These are phyloP conservation scores for Melolontha melolontha DNA, from an alignment of 2,888 invertebrate species.

Conservation along the genomic window DNA sequence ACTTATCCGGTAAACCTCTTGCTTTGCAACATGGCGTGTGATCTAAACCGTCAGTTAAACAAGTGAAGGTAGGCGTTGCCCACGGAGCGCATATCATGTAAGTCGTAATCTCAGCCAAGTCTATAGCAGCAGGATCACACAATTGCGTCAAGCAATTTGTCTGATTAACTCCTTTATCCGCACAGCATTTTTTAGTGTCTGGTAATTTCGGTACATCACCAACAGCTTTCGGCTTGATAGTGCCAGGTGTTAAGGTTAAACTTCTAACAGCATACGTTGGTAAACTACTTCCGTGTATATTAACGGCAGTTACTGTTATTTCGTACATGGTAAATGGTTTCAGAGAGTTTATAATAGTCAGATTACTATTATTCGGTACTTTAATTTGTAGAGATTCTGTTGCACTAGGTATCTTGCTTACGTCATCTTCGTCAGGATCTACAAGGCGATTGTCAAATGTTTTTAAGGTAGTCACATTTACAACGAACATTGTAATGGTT, in stretches of 20 bases:
- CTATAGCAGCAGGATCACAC: conserved; percentile 77
- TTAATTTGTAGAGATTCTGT: conserved; percentile 66
- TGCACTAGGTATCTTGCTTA: conserved; percentile 44
- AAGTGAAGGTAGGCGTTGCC: conserved; percentile 84
- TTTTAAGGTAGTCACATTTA: conserved; percentile 79
- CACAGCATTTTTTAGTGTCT: conserved; percentile 79
- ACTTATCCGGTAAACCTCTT: conserved; percentile 79
- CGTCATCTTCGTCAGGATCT: conserved; percentile 66
- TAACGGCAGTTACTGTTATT: conserved; percentile 78
- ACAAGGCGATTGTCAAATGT: conserved; percentile 75
- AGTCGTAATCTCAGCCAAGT: conserved; percentile 75
- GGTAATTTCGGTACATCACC: conserved; percentile 78
- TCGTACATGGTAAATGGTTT: conserved; percentile 88
- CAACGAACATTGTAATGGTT: conserved; percentile 74
- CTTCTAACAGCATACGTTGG: conserved; percentile 81
- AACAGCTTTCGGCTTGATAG: conserved; percentile 69
- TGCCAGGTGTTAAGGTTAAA: conserved; percentile 77
- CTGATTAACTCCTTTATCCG: conserved; percentile 78
- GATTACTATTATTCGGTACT: conserved; percentile 72
- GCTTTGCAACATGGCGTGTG: conserved; percentile 84
- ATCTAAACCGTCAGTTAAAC: conserved; percentile 83
- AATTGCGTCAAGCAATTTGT: conserved; percentile 81
- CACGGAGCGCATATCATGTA: conserved; percentile 92
- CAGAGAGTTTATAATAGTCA: conserved; percentile 72
- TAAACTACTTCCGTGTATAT: conserved; percentile 81